Evolutionary conservation across 2,888 invertebrate species (phyloP), one percentile per base, ranked within the genome.

Genomic region (Cataglyphis cursor): DNA sequence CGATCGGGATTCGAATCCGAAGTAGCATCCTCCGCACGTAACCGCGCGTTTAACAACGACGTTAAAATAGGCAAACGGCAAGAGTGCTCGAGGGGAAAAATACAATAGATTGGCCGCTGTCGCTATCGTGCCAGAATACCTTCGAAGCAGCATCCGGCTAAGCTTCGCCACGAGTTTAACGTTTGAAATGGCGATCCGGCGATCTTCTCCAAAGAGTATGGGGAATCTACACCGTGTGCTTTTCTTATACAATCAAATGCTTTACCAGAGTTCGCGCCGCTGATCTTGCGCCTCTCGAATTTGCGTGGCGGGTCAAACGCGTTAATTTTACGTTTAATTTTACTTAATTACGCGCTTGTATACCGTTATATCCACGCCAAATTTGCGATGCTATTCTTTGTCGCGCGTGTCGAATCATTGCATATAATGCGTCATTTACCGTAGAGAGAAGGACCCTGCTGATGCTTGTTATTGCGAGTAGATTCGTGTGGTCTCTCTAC

Each of bases 231-330:
- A n/a, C 8, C 51, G n/a, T 54, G 12, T 15, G n/a, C 10, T 31
- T 59, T 78, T 70, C 18, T 24, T 59, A 31, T 78, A 31, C 59
- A n/a, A 59, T n/a, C 31, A 70, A 31, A 78, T 35, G 44, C 12
- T 68, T 38, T 12, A n/a, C 21, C 15, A 21, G 18, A 21, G 15
- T 38, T 41, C 8, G 54, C 15, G 51, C n/a, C 24, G 21, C 15
- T 51, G 12, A 51, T 31, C n/a, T 66, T 31, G 41, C 35, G n/a
- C 28, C 31, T 1, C 15, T 41, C 9, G 41, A 61, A 62, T 44
- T 64, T 15, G 35, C 35, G 38, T 24, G 21, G 51, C n/a, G n/a
- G 21, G n/a, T 41, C 38, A 28, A 76, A 18, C 18, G 76, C 35
- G 57, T 78, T 78, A 31, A 54, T 8, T 51, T 28, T 35, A 35